Base-by-base conservation (phyloP, 2,113 vertebrate genomes). In the Alethe castanea region DNA sequence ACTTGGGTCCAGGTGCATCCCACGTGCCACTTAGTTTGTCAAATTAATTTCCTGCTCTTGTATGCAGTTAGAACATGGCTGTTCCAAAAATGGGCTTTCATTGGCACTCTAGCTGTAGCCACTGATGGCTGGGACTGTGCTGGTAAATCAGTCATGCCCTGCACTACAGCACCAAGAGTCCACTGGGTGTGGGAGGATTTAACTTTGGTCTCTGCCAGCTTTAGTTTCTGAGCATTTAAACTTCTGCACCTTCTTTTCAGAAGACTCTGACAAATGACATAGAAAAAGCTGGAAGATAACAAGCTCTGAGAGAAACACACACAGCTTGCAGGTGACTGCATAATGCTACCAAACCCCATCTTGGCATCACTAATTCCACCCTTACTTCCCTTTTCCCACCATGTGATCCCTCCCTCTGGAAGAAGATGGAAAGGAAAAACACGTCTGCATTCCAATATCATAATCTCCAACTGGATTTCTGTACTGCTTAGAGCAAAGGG, bases 131-230 rank as follows among this genome's bases (percentile, higher is more conserved):
- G 25, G 0, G 7, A 4, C 40, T 42, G 35, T 38, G 16, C 24
- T 6, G 16, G 42, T 15, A 1, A 11, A 52, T 29, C 42, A 19
- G 28, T 6, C 18, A 0, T 3, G 3, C 36, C 18, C 56, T 33
- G 36, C 25, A 5, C 82, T 6, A 0, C 22, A 28, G 1, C 12
- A 16, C 57, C 9, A 4, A 2, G 24, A 0, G 25, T 8, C 44
- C 57, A 5, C 45, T 4, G 38, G 2, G 1, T 5, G n/a, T 2
- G 11, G 2, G 5, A 1, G 12, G 38, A 10, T 82, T 69, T 20
- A 14, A 28, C 35, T 70, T 11, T 3, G 38, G 15, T 23, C 45
- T 53, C 22, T 28, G 60, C 19, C 36, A 79, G 3, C 52, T 74
- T 67, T 0, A 8, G 20, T 20, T 87, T 62, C 42, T 28, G 54